phyloP scores from a whole-genome alignment of 2,113 vertebrate species.

The Candoia aspera region DNA sequence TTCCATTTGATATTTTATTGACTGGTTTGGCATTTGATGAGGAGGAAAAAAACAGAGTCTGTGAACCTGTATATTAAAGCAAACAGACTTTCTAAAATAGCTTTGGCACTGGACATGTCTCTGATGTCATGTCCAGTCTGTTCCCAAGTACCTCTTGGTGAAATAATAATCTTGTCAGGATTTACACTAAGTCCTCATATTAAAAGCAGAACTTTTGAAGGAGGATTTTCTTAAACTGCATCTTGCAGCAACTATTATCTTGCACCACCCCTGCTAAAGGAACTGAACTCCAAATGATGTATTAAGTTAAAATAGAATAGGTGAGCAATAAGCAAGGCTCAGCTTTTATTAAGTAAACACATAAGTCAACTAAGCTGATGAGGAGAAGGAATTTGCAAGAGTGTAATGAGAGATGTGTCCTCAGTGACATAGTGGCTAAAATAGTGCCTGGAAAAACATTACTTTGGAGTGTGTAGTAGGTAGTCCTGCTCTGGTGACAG shows the following conservation, averaged over 20 bases:
- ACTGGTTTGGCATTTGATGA: background rate
- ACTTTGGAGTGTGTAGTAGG: background rate
- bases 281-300: slow-evolving; percentile 46
- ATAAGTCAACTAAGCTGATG: slow-evolving; percentile 28
- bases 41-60: fast-evolving
- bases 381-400: background rate
- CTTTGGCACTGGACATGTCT: background rate
- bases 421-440: background rate
- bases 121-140: slow-evolving; percentile 24
- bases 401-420: background rate
- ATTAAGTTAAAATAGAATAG: slow-evolving; percentile 36
- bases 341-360: slow-evolving; percentile 34
- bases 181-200: slow-evolving; percentile 13
- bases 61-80: background rate
- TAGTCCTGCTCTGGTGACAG: background rate
- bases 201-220: slow-evolving; percentile 28
- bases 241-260: slow-evolving; percentile 23
- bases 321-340: slow-evolving; percentile 11
- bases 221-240: slow-evolving; percentile 21
- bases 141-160: slow-evolving; percentile 17
- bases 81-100: background rate
- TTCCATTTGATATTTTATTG: slow-evolving; percentile 4
- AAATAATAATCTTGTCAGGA: background rate
- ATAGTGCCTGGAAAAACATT: background rate
- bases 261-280: slow-evolving; percentile 2